Conservation (phyloP, 2,888 invertebrate species). For the Lucinisca nassula region DNA sequence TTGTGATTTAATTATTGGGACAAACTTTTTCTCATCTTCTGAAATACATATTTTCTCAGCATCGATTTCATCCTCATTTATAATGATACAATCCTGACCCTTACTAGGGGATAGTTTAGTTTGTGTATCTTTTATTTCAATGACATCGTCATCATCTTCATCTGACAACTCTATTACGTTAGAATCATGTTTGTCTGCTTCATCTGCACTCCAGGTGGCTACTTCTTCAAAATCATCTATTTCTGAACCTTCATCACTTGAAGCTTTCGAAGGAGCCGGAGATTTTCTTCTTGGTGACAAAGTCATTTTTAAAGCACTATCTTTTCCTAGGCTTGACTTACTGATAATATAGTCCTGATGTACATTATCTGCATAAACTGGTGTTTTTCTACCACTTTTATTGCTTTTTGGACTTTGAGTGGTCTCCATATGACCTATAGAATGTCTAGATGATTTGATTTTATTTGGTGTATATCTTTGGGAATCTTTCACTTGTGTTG, state of each 20-base stretch:
- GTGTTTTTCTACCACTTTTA: background rate
- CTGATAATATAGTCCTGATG: conserved; percentile 63
- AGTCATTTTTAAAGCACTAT: conserved; percentile 61
- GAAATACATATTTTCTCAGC: background rate
- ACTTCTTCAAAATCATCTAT: conserved; percentile 54
- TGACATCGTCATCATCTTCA: conserved; percentile 39
- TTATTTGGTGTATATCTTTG: background rate
- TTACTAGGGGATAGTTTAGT: too few species aligned
- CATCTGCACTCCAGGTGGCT: conserved; percentile 35
- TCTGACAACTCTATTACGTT: conserved; percentile 63
- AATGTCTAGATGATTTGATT: background rate
- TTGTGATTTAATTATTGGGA: too few species aligned
- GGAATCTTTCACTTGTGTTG: background rate
- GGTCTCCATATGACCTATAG: background rate
- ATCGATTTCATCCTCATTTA: background rate
- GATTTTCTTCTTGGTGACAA: conserved; percentile 64
- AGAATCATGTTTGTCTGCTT: background rate
- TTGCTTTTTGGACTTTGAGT: background rate
- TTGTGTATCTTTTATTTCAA: background rate
- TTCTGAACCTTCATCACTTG: conserved; percentile 35
- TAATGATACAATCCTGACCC: background rate
- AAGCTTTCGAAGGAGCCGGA: conserved; percentile 26
- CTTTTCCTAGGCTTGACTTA: conserved; percentile 48
- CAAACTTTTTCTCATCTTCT: background rate
- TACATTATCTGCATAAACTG: conserved; percentile 33